Evolutionary conservation across 2,797 vertebrate species (phyloP).

Genomic region (Monodelphis domestica): DNA sequence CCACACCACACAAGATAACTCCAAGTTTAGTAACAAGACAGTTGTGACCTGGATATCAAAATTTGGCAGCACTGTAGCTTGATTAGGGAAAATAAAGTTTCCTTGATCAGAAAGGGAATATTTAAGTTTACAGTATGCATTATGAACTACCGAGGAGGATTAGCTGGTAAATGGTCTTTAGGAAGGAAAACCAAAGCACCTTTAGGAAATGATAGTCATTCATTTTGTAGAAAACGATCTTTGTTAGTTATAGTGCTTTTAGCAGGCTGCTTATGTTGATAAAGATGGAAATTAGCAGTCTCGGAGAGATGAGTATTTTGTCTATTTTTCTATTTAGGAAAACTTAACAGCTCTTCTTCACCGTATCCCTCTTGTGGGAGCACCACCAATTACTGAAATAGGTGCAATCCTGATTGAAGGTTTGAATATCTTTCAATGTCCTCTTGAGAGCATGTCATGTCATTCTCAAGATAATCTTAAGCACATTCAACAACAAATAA

Average conservation of each 20-base stretch:
- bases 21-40: slow-evolving; percentile 5
- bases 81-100: background rate
- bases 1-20: background rate
- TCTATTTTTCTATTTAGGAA: background rate
- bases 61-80: slow-evolving; percentile 35
- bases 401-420: background rate
- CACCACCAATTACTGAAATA: accelerated
- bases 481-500: background rate
- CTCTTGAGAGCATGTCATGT: background rate
- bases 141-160: slow-evolving; percentile 7
- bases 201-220: background rate
- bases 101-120: slow-evolving; percentile 13
- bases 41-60: background rate
- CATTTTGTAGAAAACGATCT: slow-evolving; percentile 1
- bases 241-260: slow-evolving; percentile 10
- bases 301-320: no score
- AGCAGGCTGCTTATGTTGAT: background rate
- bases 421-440: background rate
- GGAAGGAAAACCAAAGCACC: background rate
- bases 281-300: background rate
- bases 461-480: slow-evolving; percentile 1
- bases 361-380: background rate
- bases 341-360: background rate
- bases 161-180: background rate
- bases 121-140: slow-evolving; percentile 4